Conservation (phyloP, 2,888 invertebrate species). For the Ischnus inquisitorius region DNA sequence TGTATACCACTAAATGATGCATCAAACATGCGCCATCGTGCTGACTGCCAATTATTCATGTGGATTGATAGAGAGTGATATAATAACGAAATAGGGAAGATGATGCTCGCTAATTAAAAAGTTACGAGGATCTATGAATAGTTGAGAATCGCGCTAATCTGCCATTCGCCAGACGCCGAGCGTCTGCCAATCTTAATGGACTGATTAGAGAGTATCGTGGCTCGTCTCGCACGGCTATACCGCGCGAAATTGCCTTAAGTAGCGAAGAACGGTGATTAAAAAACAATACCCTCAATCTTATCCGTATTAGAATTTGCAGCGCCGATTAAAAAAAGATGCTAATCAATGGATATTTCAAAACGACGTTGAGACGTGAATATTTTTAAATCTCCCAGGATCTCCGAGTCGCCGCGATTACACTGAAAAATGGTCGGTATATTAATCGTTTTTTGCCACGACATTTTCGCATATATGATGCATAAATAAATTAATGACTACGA, state of each 20-base stretch:
- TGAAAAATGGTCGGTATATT: not conserved
- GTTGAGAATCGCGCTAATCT: conserved; percentile 42
- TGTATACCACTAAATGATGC: not conserved
- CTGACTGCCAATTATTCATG: not conserved
- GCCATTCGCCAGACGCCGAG: conserved; percentile 2
- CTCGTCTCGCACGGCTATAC: not conserved
- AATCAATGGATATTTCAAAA: conserved; percentile 21
- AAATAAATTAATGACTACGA: not conserved
- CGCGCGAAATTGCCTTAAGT: not conserved
- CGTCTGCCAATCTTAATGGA: conserved; percentile 37
- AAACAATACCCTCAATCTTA: conserved; percentile 20
- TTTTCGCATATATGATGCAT: not conserved
- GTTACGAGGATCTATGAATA: conserved; percentile 27
- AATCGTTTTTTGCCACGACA: too few relatives aligned
- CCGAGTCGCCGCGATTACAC: conserved; percentile 26
- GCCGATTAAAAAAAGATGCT: conserved; percentile 50
- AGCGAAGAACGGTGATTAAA: conserved; percentile 12
- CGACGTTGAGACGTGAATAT: not conserved
- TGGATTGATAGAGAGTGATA: not conserved
- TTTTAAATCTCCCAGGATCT: conserved; percentile 18
- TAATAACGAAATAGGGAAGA: not conserved
- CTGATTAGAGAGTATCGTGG: conserved; percentile 5
- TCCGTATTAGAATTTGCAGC: conserved; percentile 19
- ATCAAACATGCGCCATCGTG: not conserved
- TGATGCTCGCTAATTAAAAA: conserved; percentile 21